These are phyloP conservation scores for Xenopus petersii DNA, from an alignment of 2,797 vertebrate genomes.

Conservation along the genomic window DNA sequence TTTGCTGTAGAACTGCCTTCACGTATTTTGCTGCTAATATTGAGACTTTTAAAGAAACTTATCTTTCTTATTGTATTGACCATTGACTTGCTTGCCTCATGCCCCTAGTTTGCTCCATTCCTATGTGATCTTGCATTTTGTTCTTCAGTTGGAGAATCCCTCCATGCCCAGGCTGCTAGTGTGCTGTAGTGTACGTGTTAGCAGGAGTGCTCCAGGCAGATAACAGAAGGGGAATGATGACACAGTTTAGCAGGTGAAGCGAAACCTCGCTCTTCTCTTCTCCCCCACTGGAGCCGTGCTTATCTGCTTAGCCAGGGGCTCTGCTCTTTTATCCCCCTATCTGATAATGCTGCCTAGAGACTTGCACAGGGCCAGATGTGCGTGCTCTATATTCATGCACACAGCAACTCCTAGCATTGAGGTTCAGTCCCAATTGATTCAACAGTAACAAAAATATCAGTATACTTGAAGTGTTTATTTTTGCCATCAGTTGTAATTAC, in stretches of 20 bases:
- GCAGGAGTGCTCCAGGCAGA: conserved; percentile 20
- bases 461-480: too few relatives aligned
- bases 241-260: conserved; percentile 28
- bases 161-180: background rate
- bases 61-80: too few relatives aligned
- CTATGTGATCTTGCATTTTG: background rate
- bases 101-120: conserved; percentile 1
- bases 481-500: too few relatives aligned
- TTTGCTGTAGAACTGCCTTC: too few relatives aligned
- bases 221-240: conserved; percentile 18
- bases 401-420: too few relatives aligned
- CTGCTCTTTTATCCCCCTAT: conserved; percentile 22
- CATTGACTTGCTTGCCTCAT: too few relatives aligned
- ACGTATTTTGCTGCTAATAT: too few relatives aligned
- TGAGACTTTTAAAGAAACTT: too few relatives aligned
- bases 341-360: conserved; percentile 16
- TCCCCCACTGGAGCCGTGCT: conserved; percentile 11
- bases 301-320: conserved; percentile 17
- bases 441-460: too few relatives aligned
- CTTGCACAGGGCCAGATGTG: conserved; percentile 5
- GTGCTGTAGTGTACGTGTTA: conserved; percentile 12
- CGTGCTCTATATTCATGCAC: conserved; percentile 2
- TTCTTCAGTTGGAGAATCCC: conserved; percentile 5
- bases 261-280: conserved; percentile 6
- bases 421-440: too few relatives aligned